These are phyloP conservation scores for Corvus hawaiiensis DNA, from an alignment of 2,113 vertebrate species.

Conservation along the genomic window DNA sequence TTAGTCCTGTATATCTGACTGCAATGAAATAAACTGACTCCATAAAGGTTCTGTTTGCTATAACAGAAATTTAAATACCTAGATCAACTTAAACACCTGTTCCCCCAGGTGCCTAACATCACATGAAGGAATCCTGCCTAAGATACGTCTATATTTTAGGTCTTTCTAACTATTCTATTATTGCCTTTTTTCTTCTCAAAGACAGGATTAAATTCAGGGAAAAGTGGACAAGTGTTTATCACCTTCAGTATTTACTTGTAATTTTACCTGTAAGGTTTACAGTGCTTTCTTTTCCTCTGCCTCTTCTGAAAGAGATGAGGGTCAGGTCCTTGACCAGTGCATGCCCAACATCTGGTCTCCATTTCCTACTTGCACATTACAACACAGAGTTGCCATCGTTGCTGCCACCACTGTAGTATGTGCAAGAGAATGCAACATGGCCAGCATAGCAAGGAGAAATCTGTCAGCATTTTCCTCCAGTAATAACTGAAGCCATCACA, in stretches of 20 bases:
- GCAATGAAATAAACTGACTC: not conserved
- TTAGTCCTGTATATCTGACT: not conserved
- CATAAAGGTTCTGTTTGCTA: not conserved
- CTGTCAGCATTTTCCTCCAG: not conserved
- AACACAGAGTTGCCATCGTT: not conserved
- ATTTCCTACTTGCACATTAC: not conserved
- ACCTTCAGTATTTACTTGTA: not conserved
- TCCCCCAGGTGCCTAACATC: not conserved
- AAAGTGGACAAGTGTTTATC: not conserved
- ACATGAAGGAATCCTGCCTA: not conserved
- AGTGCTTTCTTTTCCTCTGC: not conserved
- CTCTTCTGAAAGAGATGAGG: not conserved
- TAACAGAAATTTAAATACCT: not conserved
- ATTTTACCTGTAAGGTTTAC: not conserved
- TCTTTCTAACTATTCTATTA: not conserved
- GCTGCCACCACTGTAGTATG: not conserved
- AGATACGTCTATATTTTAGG: not conserved
- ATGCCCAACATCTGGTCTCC: not conserved
- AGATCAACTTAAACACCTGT: not conserved
- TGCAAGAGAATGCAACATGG: not conserved
- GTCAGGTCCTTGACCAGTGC: not conserved
- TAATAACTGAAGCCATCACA: not conserved
- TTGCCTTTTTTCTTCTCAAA: not conserved
- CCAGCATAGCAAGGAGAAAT: not conserved
- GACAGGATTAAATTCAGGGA: not conserved